phyloP scores from a whole-genome alignment of 2,888 invertebrate species.

The Sphaerophoria rueppellii region DNA sequence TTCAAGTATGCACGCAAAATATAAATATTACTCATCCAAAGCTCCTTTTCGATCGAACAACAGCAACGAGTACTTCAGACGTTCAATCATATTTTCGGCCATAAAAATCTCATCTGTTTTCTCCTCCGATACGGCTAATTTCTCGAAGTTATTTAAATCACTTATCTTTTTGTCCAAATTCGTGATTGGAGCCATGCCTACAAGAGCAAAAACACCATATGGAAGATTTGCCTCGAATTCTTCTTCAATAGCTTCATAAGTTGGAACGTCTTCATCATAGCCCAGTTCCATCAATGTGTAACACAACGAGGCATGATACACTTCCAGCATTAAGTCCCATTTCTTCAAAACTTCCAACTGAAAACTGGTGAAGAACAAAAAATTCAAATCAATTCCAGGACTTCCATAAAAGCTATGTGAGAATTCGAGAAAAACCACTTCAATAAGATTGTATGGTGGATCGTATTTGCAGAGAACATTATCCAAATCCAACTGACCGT shows the following conservation, averaged over 20 bases:
- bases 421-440: slow-evolving; percentile 79
- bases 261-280: slow-evolving; percentile 74
- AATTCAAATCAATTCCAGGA: slow-evolving; percentile 81
- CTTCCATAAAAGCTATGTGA: slow-evolving; percentile 79
- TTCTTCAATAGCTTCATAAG: slow-evolving; percentile 75
- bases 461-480: slow-evolving; percentile 82
- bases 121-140: slow-evolving; percentile 75
- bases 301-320: slow-evolving; percentile 77
- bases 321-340: slow-evolving; percentile 76
- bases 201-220: slow-evolving; percentile 78
- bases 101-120: slow-evolving; percentile 77
- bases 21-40: slow-evolving; percentile 13
- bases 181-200: slow-evolving; percentile 77
- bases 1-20: too few species aligned
- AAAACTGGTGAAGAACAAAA: slow-evolving; percentile 80
- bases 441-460: slow-evolving; percentile 75
- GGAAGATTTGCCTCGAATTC: slow-evolving; percentile 76
- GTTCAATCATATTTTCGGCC: slow-evolving; percentile 76
- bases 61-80: slow-evolving; percentile 77
- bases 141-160: slow-evolving; percentile 77
- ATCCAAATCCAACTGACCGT: slow-evolving; percentile 83
- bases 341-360: slow-evolving; percentile 77
- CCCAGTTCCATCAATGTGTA: slow-evolving; percentile 75
- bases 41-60: slow-evolving; percentile 78
- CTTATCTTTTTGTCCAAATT: slow-evolving; percentile 77